Evolutionary conservation across 2,113 vertebrate genomes (phyloP).

Genomic region (Isichthys henryi): DNA sequence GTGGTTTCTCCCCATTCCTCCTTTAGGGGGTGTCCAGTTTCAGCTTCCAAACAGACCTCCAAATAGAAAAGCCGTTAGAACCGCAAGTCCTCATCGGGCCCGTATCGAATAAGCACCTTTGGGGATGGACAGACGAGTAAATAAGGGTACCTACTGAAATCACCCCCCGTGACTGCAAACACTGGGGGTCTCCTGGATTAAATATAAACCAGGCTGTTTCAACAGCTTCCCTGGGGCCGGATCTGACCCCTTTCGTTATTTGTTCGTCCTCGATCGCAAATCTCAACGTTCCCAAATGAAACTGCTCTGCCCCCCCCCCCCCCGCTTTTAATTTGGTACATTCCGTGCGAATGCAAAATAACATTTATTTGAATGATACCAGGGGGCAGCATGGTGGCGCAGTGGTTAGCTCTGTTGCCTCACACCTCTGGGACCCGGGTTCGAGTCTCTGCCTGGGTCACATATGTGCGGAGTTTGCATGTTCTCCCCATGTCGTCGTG

Average conservation of each 20-base stretch:
- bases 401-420: too few species aligned
- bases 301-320: too few species aligned
- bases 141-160: slow-evolving; percentile 11
- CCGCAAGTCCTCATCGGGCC: neutral
- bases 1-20: slow-evolving; percentile 29
- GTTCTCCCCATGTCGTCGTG: too few species aligned
- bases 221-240: neutral
- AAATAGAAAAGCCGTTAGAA: slow-evolving; percentile 4
- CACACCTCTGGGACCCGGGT: too few species aligned
- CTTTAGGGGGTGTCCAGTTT: slow-evolving; percentile 33
- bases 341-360: neutral
- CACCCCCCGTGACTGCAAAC: slow-evolving; percentile 3
- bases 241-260: neutral
- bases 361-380: neutral
- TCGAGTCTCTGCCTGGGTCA: too few species aligned
- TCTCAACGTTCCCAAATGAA: neutral
- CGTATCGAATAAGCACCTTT: slow-evolving; percentile 17
- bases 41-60: slow-evolving; percentile 29
- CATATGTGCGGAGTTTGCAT: too few species aligned
- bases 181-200: neutral
- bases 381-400: too few species aligned
- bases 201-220: slow-evolving; percentile 3
- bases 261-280: neutral
- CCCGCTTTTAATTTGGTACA: neutral
- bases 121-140: slow-evolving; percentile 11